These are phyloP conservation scores for Acropora yongei DNA, from an alignment of 64 coral and sea anemone genomes.

Conservation along the genomic window DNA sequence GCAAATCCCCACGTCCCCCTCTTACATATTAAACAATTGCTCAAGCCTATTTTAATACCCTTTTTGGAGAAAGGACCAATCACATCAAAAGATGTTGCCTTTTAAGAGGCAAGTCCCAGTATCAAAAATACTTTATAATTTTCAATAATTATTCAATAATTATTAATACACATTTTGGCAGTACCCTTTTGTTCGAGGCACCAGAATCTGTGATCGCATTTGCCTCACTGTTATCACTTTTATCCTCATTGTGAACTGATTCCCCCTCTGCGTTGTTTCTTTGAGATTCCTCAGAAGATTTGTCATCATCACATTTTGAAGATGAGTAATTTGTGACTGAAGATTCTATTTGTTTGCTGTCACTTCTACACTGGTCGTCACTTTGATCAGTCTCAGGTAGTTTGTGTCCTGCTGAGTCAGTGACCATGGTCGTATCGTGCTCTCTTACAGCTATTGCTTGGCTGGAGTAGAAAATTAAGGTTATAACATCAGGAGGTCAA, in stretches of 20 bases:
- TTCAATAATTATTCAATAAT: too few species aligned
- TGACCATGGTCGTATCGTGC: background rate
- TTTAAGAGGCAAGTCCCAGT: too few species aligned
- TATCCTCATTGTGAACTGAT: background rate
- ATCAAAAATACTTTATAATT: too few species aligned
- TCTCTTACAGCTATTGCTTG: background rate
- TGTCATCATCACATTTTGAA: background rate
- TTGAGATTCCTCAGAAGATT: background rate
- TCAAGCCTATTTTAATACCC: too few species aligned
- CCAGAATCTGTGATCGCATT: too few species aligned
- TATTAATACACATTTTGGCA: background rate
- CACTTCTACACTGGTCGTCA: background rate
- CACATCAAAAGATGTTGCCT: too few species aligned
- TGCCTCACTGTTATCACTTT: background rate
- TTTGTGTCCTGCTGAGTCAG: background rate
- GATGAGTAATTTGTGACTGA: background rate
- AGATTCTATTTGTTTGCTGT: background rate
- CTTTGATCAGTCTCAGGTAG: background rate
- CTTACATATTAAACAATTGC: too few species aligned
- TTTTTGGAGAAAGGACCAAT: too few species aligned
- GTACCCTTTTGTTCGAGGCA: background rate
- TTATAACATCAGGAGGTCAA: too few species aligned
- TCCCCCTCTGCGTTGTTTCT: background rate
- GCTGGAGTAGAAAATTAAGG: background rate
- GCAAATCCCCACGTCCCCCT: too few species aligned